Evolutionary conservation across 2,888 invertebrate genomes (phyloP).

Genomic region (Colostygia pectinataria): DNA sequence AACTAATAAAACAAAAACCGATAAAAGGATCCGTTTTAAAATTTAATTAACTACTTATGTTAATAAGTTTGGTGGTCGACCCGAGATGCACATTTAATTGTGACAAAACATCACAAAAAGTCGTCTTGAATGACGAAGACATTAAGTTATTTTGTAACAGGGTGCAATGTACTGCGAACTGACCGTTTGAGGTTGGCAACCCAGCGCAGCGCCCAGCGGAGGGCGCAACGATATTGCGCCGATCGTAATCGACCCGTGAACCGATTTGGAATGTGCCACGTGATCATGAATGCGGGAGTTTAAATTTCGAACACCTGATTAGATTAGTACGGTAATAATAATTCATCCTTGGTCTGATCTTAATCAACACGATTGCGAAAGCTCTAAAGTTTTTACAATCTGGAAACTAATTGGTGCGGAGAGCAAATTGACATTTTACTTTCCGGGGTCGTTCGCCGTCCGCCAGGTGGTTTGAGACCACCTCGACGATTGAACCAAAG

Average conservation of each 20-base stretch:
- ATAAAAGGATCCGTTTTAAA: constrained; percentile 63
- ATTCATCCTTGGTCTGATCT: constrained; percentile 35
- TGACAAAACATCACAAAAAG: constrained; percentile 65
- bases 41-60: constrained; percentile 75
- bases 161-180: constrained; percentile 72
- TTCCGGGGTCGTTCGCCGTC: constrained; percentile 61
- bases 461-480: constrained; percentile 59
- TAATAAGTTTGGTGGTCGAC: constrained; percentile 61
- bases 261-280: constrained; percentile 60
- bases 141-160: constrained; percentile 72
- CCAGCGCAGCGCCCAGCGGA: constrained; percentile 46
- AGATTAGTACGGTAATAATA: constrained; percentile 44
- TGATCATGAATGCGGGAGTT: constrained; percentile 52
- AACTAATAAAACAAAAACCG: constrained; percentile 55
- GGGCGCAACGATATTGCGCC: constrained; percentile 48
- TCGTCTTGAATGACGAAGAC: constrained; percentile 61
- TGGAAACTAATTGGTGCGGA: constrained; percentile 39
- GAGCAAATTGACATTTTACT: constrained; percentile 67
- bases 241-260: constrained; percentile 59
- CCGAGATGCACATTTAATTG: constrained; percentile 67
- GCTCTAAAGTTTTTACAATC: constrained; percentile 19
- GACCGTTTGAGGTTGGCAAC: constrained; percentile 67
- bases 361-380: constrained; percentile 31
- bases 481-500: constrained; percentile 72
- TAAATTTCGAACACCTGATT: constrained; percentile 51